These are phyloP conservation scores for Beroe ovata DNA, from an alignment of 37 sponge, comb jelly and placozoan genomes.

Conservation along the genomic window DNA sequence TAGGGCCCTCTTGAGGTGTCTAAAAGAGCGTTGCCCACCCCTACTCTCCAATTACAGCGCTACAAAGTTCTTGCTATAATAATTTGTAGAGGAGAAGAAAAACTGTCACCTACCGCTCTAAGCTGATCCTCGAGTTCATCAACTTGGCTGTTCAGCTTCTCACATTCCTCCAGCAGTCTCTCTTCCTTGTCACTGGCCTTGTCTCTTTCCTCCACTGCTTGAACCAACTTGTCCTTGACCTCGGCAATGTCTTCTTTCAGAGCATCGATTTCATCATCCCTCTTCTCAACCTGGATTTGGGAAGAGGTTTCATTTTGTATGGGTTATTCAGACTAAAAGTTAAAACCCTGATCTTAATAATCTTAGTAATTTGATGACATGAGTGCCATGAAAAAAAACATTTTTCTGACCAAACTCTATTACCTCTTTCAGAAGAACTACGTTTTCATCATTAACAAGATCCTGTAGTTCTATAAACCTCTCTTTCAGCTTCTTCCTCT, in stretches of 20 bases:
- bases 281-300: conserved; percentile 56
- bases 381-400: too few species aligned
- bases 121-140: conserved; percentile 65
- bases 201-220: conserved; percentile 3
- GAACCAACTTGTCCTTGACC: background rate
- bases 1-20: too few species aligned
- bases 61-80: too few species aligned
- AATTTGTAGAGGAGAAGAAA: too few species aligned
- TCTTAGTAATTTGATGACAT: too few species aligned
- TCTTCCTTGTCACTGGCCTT: conserved; percentile 48
- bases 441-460: conserved; percentile 58
- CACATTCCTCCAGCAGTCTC: conserved; percentile 59
- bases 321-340: too few species aligned
- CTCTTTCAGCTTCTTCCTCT: conserved; percentile 64
- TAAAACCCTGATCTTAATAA: too few species aligned
- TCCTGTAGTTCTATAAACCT: conserved; percentile 55
- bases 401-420: too few species aligned
- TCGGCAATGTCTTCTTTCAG: conserved; percentile 51
- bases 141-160: conserved; percentile 8
- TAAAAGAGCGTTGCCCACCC: too few species aligned
- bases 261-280: conserved; percentile 43
- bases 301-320: too few species aligned
- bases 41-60: too few species aligned
- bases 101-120: conserved; percentile 45
- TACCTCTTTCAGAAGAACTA: conserved; percentile 58